A percentile compares a stretch with the other conserved stretches of the same genome.
Conservation (phyloP, 2,113 vertebrate species). For the Rallus limicola region DNA sequence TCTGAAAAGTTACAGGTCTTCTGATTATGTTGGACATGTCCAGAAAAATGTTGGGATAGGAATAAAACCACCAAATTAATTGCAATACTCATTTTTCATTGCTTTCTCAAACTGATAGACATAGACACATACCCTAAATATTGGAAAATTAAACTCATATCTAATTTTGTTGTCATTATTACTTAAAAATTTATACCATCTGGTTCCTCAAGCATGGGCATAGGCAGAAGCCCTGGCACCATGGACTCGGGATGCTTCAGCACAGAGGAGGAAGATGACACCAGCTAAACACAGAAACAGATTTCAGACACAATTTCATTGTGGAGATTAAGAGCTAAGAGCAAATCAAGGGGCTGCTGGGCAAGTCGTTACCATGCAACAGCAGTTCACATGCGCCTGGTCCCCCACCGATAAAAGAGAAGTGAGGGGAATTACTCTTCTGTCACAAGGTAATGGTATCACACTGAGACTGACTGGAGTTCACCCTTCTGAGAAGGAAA, state of each 20-base stretch:
- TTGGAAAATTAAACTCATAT: not conserved
- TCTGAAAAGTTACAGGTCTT: slow-evolving; percentile 64
- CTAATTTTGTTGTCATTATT: not conserved
- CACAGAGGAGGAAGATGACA: not conserved
- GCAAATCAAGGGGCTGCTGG: not conserved
- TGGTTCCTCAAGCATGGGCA: not conserved
- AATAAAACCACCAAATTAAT: slow-evolving; percentile 44
- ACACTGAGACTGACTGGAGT: not conserved
- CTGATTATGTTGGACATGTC: slow-evolving; percentile 55
- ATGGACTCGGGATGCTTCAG: rapidly evolving
- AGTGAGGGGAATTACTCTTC: not conserved
- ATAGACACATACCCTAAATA: not conserved
- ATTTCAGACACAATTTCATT: not conserved
- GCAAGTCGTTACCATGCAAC: not conserved
- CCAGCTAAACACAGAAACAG: not conserved
- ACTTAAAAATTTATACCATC: not conserved
- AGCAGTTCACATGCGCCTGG: not conserved
- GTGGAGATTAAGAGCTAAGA: not conserved
- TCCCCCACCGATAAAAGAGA: not conserved
- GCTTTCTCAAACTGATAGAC: not conserved
- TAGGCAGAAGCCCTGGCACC: not conserved
- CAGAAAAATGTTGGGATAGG: slow-evolving; percentile 44
- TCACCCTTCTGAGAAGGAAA: not conserved
- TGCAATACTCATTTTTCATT: slow-evolving; percentile 37
- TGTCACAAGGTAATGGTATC: not conserved